These are phyloP conservation scores for Rapana venosa DNA, from an alignment of 2,888 invertebrate species.

Conservation along the genomic window DNA sequence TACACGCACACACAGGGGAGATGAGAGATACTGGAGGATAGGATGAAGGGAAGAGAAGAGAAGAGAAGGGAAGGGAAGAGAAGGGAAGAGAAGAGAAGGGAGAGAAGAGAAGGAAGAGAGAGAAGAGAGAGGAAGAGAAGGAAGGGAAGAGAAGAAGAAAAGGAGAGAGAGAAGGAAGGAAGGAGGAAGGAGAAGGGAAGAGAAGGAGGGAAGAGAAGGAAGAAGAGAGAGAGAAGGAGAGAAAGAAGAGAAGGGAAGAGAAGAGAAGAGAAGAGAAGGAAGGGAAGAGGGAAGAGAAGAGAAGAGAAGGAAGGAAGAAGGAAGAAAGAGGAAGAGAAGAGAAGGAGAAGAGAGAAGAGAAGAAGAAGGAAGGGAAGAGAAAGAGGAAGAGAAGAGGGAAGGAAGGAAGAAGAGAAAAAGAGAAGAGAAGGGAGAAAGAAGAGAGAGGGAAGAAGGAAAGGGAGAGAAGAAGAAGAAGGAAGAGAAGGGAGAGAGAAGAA, in stretches of 20 bases:
- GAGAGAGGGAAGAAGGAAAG: not conserved
- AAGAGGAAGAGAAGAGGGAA: not conserved
- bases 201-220: too few relatives aligned
- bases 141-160: too few relatives aligned
- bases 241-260: not conserved
- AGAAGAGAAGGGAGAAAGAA: not conserved
- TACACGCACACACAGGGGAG: not conserved
- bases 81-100: too few relatives aligned
- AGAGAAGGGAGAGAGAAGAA: too few relatives aligned
- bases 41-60: too few relatives aligned
- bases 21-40: too few relatives aligned
- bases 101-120: too few relatives aligned
- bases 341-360: not conserved
- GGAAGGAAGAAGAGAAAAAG: not conserved
- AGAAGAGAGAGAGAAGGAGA: too few relatives aligned
- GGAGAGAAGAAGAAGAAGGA: not conserved
- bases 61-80: too few relatives aligned
- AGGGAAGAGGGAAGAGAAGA: not conserved
- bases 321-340: not conserved
- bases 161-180: too few relatives aligned
- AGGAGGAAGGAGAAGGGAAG: too few relatives aligned
- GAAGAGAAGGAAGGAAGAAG: not conserved
- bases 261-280: not conserved
- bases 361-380: not conserved
- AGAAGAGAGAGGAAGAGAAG: too few relatives aligned